Percentiles rank a stretch among this genome's conserved stretches.
These are phyloP conservation scores for Myripristis jacobus DNA, from an alignment of 2,797 vertebrate species.

Conservation along the genomic window DNA sequence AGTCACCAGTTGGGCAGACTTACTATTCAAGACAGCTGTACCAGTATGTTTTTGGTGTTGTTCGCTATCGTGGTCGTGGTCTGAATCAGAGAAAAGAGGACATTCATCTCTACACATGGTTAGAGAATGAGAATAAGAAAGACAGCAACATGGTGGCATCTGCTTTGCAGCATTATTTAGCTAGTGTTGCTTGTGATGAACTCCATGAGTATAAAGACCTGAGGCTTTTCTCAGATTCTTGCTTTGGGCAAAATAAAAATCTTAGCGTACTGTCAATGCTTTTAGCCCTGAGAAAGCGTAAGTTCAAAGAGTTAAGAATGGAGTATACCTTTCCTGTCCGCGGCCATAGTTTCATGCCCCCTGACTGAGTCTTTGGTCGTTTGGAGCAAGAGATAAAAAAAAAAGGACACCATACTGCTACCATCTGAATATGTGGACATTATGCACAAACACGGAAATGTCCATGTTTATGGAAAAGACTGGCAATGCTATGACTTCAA, in stretches of 20 bases:
- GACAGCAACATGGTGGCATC: slow-evolving; percentile 33
- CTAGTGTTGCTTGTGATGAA: neutral
- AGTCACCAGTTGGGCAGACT: slow-evolving; percentile 17
- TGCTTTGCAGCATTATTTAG: slow-evolving; percentile 10
- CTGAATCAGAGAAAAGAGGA: slow-evolving; percentile 10
- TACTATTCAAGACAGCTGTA: slow-evolving; percentile 20
- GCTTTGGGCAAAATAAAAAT: slow-evolving; percentile 19
- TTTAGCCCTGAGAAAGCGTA: neutral
- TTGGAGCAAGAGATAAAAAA: slow-evolving; percentile 16
- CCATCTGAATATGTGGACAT: slow-evolving; percentile 13
- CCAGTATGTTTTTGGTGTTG: slow-evolving; percentile 33
- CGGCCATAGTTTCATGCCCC: slow-evolving; percentile 17
- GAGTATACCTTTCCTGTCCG: slow-evolving; percentile 9
- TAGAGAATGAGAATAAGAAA: slow-evolving; percentile 30
- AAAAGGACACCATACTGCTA: slow-evolving; percentile 17
- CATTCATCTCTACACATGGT: slow-evolving; percentile 29
- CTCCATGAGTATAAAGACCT: neutral
- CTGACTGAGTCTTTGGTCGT: neutral
- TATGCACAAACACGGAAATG: slow-evolving; percentile 11
- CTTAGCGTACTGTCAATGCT: slow-evolving; percentile 5
- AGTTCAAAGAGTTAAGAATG: slow-evolving; percentile 1
- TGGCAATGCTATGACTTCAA: slow-evolving; percentile 26
- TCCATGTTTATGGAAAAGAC: slow-evolving; percentile 3
- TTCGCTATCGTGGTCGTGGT: slow-evolving; percentile 3
- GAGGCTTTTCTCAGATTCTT: slow-evolving; percentile 11